These are phyloP conservation scores for Eremobia ochroleuca DNA, from an alignment of 2,888 invertebrate species.

Conservation along the genomic window DNA sequence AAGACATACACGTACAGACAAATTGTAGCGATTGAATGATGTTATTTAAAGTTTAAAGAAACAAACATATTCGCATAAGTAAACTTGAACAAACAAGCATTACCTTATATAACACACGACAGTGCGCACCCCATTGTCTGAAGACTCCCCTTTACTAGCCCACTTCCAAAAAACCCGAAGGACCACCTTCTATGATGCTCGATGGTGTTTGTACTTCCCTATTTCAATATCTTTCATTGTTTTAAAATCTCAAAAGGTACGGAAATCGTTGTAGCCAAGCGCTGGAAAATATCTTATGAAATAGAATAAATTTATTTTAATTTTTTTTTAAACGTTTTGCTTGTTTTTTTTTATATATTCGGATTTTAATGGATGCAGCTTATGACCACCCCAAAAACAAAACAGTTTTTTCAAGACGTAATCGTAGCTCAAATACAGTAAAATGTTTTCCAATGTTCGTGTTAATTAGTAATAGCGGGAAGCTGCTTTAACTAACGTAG, in stretches of 20 bases:
- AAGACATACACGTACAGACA: background rate
- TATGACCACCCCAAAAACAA: background rate
- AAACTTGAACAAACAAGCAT: slow-evolving; percentile 30
- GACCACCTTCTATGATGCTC: background rate
- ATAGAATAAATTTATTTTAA: background rate
- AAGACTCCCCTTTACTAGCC: slow-evolving; percentile 9
- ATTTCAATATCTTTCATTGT: background rate
- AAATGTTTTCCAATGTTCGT: background rate
- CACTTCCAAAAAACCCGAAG: slow-evolving; percentile 3
- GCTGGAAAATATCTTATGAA: background rate
- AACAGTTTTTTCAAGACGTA: background rate
- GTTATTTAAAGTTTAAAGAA: slow-evolving; percentile 1
- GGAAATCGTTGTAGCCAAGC: too few relatives aligned
- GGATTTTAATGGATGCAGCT: background rate
- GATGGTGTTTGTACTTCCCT: background rate
- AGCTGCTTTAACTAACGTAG: slow-evolving; percentile 10
- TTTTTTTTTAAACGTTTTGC: fast-evolving
- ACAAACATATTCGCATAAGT: slow-evolving; percentile 9
- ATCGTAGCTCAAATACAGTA: background rate
- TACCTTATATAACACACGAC: slow-evolving; percentile 35
- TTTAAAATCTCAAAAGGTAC: background rate
- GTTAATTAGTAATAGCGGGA: slow-evolving; percentile 7
- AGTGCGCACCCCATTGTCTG: slow-evolving; percentile 42
- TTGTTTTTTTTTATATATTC: too few relatives aligned
- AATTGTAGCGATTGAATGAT: slow-evolving; percentile 7